Evolutionary conservation across 2,888 invertebrate species (phyloP).

Genomic region (Fragum whitleyi): DNA sequence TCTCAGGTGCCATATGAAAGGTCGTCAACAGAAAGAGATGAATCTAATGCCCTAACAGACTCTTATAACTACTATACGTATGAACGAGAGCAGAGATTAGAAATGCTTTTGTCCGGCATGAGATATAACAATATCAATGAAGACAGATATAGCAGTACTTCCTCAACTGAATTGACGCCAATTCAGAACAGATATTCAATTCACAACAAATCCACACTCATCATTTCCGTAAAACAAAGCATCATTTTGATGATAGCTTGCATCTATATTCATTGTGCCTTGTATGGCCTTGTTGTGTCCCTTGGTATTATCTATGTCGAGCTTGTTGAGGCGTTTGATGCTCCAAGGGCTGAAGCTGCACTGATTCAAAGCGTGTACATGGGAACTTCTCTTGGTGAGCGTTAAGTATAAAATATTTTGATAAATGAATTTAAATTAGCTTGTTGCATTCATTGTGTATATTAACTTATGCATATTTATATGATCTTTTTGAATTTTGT

Average conservation of each 20-base stretch:
- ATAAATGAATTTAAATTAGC: too few species aligned
- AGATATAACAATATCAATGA: background rate
- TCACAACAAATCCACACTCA: too few species aligned
- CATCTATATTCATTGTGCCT: slow-evolving; percentile 25
- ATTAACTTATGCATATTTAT: too few species aligned
- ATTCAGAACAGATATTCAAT: background rate
- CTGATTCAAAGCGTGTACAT: slow-evolving; percentile 49
- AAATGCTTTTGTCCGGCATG: background rate
- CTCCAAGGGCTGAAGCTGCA: slow-evolving; percentile 46
- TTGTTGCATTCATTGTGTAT: too few species aligned
- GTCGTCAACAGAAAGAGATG: background rate
- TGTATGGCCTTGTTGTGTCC: slow-evolving; percentile 34
- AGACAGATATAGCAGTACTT: background rate
- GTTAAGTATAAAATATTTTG: too few species aligned
- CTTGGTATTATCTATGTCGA: slow-evolving; percentile 56
- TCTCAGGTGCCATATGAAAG: too few species aligned
- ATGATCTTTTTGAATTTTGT: too few species aligned
- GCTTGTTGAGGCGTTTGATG: slow-evolving; percentile 36
- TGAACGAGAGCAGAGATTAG: background rate
- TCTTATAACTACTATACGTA: background rate
- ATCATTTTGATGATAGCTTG: slow-evolving; percentile 45
- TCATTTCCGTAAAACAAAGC: slow-evolving; percentile 1
- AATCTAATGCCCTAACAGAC: background rate
- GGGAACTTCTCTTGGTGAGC: slow-evolving; percentile 38
- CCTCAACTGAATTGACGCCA: background rate